Percentiles rank a stretch among this genome's conserved stretches.
Conservation (phyloP, 2,113 vertebrate genomes). For the Chaetodon trifascialis region DNA sequence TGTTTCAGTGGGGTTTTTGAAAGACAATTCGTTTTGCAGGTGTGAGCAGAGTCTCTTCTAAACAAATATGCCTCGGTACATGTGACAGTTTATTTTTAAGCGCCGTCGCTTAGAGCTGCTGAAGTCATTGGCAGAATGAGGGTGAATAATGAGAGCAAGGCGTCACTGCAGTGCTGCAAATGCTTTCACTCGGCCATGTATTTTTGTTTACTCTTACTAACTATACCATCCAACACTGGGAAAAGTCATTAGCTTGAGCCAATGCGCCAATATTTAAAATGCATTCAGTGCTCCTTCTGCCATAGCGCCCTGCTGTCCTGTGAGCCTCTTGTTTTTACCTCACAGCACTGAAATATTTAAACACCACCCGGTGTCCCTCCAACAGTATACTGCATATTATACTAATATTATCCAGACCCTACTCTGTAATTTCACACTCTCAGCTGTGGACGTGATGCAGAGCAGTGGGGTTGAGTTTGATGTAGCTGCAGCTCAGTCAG, state of each 20-base stretch:
- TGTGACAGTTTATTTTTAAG: constrained; percentile 73
- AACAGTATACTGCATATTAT: constrained; percentile 6
- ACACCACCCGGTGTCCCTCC: neutral
- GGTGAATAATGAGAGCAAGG: constrained; percentile 46
- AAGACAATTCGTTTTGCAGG: constrained; percentile 41
- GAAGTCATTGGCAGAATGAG: constrained; percentile 62
- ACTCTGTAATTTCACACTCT: constrained; percentile 61
- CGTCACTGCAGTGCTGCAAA: constrained; percentile 41
- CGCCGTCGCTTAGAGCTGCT: constrained; percentile 43
- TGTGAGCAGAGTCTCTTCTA: constrained; percentile 15
- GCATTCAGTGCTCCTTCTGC: neutral
- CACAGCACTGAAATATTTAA: constrained; percentile 14
- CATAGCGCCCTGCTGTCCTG: neutral
- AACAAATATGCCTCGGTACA: constrained; percentile 50
- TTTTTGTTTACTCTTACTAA: constrained; percentile 7
- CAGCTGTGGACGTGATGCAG: constrained; percentile 15
- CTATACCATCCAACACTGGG: neutral
- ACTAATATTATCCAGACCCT: constrained; percentile 22
- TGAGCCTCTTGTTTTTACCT: neutral
- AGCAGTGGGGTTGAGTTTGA: constrained; percentile 1
- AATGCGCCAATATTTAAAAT: neutral
- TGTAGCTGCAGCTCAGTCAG: constrained; percentile 14
- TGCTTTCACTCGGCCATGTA: constrained; percentile 5
- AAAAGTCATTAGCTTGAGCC: neutral
- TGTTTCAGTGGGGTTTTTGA: neutral